phyloP scores from a whole-genome alignment of 2,888 invertebrate species.

The Ichneumoninae sp. region DNA sequence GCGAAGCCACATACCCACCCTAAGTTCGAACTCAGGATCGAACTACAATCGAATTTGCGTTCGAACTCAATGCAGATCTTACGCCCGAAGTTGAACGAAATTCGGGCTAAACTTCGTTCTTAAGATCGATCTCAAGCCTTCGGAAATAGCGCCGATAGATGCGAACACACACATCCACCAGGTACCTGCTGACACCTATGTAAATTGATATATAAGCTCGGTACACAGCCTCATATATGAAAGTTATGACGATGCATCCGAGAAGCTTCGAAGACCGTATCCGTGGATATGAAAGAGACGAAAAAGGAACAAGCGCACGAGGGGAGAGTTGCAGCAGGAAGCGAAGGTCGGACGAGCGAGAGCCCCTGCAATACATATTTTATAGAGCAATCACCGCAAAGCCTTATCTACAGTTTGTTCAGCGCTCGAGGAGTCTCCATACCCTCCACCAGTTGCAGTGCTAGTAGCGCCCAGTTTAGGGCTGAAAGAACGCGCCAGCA shows the following conservation, averaged over 20 bases:
- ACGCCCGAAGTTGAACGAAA: too few species aligned
- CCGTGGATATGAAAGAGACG: conserved; percentile 22
- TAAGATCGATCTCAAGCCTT: not conserved
- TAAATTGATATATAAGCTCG: conserved; percentile 25
- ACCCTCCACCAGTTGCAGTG: conserved; percentile 13
- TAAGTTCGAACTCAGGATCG: too few species aligned
- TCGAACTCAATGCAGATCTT: too few species aligned
- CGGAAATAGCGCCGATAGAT: not conserved
- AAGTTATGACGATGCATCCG: conserved; percentile 59
- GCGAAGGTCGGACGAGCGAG: conserved; percentile 46
- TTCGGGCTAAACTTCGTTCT: too few species aligned
- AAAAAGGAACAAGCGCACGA: conserved; percentile 42
- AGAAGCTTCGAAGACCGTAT: conserved; percentile 47
- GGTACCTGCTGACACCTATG: conserved; percentile 5
- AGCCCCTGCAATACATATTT: conserved; percentile 80
- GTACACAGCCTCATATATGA: conserved; percentile 25
- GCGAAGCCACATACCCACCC: not conserved
- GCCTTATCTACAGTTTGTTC: conserved; percentile 83
- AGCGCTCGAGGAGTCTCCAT: conserved; percentile 73
- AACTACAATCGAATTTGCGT: too few species aligned
- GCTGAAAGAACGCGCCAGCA: conserved; percentile 57
- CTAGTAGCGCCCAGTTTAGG: conserved; percentile 51
- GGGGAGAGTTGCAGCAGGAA: conserved; percentile 21
- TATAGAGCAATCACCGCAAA: conserved; percentile 82
- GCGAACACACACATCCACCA: not conserved